phyloP scores from a whole-genome alignment of 2,797 vertebrate genomes.

The Cirrhinus molitorella region DNA sequence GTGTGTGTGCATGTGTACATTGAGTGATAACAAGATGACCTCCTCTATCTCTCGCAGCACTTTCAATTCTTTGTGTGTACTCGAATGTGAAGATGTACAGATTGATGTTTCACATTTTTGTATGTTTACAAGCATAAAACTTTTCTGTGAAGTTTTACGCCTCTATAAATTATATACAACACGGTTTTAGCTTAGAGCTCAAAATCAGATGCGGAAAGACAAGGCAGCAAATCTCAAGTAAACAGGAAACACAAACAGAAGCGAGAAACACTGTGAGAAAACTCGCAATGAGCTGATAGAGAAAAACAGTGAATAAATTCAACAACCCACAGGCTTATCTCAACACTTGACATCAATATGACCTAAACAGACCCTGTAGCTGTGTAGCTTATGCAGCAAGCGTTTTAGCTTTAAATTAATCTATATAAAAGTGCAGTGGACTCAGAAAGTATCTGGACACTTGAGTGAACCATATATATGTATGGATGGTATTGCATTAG shows the following conservation, averaged over 20 bases:
- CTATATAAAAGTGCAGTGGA: background rate
- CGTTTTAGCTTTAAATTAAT: background rate
- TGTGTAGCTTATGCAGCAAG: background rate
- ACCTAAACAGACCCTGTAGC: conserved; percentile 22
- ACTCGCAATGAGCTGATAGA: conserved; percentile 42
- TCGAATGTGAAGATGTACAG: conserved; percentile 33
- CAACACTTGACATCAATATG: conserved; percentile 4
- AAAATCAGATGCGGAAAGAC: conserved; percentile 36
- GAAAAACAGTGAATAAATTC: conserved; percentile 50
- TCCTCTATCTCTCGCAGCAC: conserved; percentile 34
- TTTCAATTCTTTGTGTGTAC: conserved; percentile 49
- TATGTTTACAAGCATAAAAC: conserved; percentile 36
- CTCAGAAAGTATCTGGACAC: background rate
- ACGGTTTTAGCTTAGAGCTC: background rate
- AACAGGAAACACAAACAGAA: conserved; percentile 39
- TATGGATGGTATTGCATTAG: background rate
- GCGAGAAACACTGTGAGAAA: conserved; percentile 23
- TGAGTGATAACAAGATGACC: conserved; percentile 52
- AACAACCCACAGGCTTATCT: conserved; percentile 34
- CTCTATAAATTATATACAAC: conserved; percentile 33
- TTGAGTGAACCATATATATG: background rate
- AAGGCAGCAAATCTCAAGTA: conserved; percentile 28
- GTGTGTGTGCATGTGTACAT: conserved; percentile 31
- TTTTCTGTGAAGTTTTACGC: conserved; percentile 28
- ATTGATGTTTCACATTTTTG: conserved; percentile 27